Base-by-base conservation (phyloP, 2,888 invertebrate species). In the Cerceris rybyensis region DNA sequence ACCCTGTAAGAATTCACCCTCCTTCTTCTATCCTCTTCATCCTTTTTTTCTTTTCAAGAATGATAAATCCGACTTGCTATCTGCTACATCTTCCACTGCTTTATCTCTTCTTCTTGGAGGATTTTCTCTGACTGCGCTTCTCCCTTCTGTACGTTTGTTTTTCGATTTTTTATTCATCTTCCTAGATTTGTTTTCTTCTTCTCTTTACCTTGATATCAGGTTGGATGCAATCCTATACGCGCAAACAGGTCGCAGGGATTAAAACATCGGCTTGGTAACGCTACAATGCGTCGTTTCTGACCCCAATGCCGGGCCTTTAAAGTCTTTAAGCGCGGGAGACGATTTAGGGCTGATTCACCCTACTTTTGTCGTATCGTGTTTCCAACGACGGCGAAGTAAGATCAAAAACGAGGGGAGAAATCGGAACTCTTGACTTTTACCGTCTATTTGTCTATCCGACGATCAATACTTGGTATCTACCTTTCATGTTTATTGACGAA, bases 241-340 rank as follows among this genome's bases (percentile, higher is more conserved):
- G 71, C 76, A 81, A 81, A 82, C 84, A 86, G 84, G 85, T 87
- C 87, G 83, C 88, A 88, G 85, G 90, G 90, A 91, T 91, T 91
- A 90, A 91, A 91, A 91, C 90, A 91, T 91, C 91, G 91, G 90
- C 88, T 90, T 80, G 82, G 82, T 80, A 83, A 81, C 28, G 28
- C 78, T 75, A 84, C 83, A 85, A 88, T 87, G 85, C 83, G 78
- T 82, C 73, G 80, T 81, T 65, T 83, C 78, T 89, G 87, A 88
- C 87, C 87, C 84, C 85, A 76, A 88, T 88, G 86, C 78, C 73
- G 60, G 50, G 60, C 60, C 69, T 82, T 74, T 85, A 83, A 88
- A 86, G 80, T 78, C 84, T 87, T 87, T 87, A 86, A 79, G 76
- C 64, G 71, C 72, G 65, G 55, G 58, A 65, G 68, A 52, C 78